Conservation (phyloP, 1,140 invertebrate species). For the Phthorimaea operculella region DNA sequence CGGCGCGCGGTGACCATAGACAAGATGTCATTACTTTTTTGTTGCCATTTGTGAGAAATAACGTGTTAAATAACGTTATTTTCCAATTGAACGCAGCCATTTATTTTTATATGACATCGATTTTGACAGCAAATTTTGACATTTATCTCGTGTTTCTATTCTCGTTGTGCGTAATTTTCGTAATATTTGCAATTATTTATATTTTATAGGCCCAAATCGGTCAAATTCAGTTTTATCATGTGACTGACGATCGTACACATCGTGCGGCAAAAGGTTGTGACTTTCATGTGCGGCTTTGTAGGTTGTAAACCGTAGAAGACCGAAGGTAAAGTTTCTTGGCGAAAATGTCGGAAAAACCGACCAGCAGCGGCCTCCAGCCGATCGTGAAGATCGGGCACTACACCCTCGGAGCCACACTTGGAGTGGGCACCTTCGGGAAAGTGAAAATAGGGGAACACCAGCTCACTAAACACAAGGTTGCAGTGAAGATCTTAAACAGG, state of each 20-base stretch:
- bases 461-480: slow-evolving; percentile 97
- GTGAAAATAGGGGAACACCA: slow-evolving; percentile 99
- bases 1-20: slow-evolving; percentile 18
- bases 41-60: background rate
- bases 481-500: slow-evolving; percentile 98
- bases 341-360: slow-evolving; percentile 72
- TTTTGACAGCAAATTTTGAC: background rate
- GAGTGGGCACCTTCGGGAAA: slow-evolving; percentile 95
- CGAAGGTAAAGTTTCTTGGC: background rate
- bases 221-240: background rate
- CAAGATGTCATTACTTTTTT: background rate
- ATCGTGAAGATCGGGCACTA: slow-evolving; percentile 95
- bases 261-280: background rate
- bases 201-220: background rate
- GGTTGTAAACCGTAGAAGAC: background rate
- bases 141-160: slow-evolving; percentile 6
- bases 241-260: background rate
- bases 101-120: background rate
- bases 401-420: slow-evolving; percentile 88
- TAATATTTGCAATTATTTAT: background rate
- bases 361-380: slow-evolving; percentile 72
- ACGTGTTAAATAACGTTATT: background rate
- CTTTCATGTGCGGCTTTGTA: background rate
- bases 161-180: background rate
- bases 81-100: background rate